Base-by-base conservation (phyloP, 2,888 invertebrate genomes). In the Apotomis betuletana region DNA sequence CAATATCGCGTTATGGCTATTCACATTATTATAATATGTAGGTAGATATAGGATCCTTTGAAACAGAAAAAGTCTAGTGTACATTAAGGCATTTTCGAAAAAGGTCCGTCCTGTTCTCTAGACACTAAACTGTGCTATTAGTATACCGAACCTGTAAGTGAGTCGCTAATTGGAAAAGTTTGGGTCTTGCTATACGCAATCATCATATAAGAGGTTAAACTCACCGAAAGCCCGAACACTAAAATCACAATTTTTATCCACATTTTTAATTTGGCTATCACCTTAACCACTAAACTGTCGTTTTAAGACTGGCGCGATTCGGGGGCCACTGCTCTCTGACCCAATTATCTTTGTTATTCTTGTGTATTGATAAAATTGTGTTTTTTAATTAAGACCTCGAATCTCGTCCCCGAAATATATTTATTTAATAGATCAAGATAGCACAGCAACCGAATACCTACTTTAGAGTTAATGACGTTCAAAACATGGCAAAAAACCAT, bases 231-330 rank as follows among this genome's bases (percentile, higher is more conserved):
- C 52, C 85, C 80, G 58, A 87, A 83, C 70, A 85, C 64, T 13
- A 90, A 44, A 1, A 89, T 51, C 3, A 83, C 49, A 36, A 87
- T 73, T 77, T 84, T 83, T 0, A 80, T 63, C 89, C 85, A 88
- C 90, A 90, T 90, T 79, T 80, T 84, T 60, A 65, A 58, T 67
- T 71, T 61, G 55, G 57, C 62, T 59, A 44, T 60, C 27, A 64
- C 51, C 60, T 46, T 13, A 55, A 44, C 61, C 10, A n/a, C 3
- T 5, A 9, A 27, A 55, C 15, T 9, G 63, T 61, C n/a, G n/a
- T 38, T 27, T 12, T 6, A 44, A 55, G 52, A 63, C 65, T 63
- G 70, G 51, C 6, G 5, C 46, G 57, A 80, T 82, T 79, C 74
- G 80, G 77, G 75, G 78, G 77, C 73, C 77, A 65, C 55, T 74